Percentiles rank a stretch among this genome's conserved stretches.
Conservation (phyloP, 2,797 vertebrate species). For the Chrysocyon brachyurus region DNA sequence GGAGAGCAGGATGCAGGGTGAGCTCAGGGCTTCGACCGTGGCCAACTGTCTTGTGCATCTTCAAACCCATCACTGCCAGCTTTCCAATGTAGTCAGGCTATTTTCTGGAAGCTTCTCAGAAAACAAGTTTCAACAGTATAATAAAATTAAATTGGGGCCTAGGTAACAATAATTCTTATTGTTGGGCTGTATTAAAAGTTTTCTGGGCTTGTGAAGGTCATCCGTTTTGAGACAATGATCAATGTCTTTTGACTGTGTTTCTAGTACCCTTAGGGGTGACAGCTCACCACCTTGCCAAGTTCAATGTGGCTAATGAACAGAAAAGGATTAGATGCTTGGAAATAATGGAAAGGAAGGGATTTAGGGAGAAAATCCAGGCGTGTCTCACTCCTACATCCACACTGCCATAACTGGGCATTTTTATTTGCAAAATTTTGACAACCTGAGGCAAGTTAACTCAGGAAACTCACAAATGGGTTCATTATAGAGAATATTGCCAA, state of each 20-base stretch:
- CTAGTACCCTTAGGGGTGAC: not conserved
- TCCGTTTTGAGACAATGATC: not conserved
- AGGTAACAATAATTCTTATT: not conserved
- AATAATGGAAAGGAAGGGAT: not conserved
- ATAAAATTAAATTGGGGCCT: not conserved
- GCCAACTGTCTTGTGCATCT: not conserved
- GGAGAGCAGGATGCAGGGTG: not conserved
- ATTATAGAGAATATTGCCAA: not conserved
- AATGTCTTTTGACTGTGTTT: not conserved
- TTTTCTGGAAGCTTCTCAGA: conserved; percentile 35
- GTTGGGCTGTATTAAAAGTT: not conserved
- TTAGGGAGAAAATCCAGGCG: not conserved
- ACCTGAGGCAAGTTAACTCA: not conserved
- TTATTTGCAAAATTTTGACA: not conserved
- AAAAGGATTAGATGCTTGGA: not conserved
- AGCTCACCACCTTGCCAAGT: not conserved
- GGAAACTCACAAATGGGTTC: not conserved
- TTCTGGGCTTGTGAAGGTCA: not conserved
- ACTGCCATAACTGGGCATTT: not conserved
- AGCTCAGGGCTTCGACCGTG: not conserved
- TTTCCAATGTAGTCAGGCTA: not conserved
- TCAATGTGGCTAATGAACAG: not conserved
- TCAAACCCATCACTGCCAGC: not conserved
- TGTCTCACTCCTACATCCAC: not conserved
- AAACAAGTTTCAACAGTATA: not conserved